Base-by-base conservation (phyloP, 2,888 invertebrate species). In the Cistogaster globosa region DNA sequence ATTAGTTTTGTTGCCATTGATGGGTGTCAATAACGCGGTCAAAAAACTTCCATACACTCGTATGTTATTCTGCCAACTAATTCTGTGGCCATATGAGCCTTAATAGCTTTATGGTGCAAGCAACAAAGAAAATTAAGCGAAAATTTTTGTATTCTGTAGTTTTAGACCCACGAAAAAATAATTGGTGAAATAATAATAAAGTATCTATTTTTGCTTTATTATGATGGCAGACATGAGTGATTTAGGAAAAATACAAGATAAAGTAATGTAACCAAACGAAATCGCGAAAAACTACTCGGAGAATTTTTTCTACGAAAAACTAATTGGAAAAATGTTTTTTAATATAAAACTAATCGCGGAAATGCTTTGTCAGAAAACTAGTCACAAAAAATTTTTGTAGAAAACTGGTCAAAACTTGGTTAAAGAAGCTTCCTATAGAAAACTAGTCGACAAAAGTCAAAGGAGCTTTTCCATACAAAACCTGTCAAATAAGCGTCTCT, bases 1-100 rank as follows among this genome's bases (percentile, higher is more conserved):
- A 89, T 89, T 89, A 89, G 89, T 88, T 88, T 57, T 87, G 86
- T 86, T 87, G 86, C 80, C 78, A 65, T 74, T 78, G 84, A 84
- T 86, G 86, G 82, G 86, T 84, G 86, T 84, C 87, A 87, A 86
- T 87, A 86, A 80, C 63, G 68, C 76, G 86, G 83, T 80, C 77
- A 75, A 85, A 68, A 79, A 83, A 85, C 22, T 74, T 72, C 67
- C 83, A 67, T 45, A 1, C 36, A 76, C 42, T 63, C 26, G 38
- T 32, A 16, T 69, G 38, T 42, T 22, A 53, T 60, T 60, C 20
- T 32, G 14, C 45, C 80, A 55, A 16, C 65, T 68, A 32, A 8
- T 18, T 58, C 18, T 42, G 16, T 45, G 48, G 36, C 16, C 12
- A 8, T 18, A 12, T 26, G 6, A 5, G 42, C 26, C 20, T 38